phyloP scores from a whole-genome alignment of 1,140 invertebrate species.

The Nilaparvata lugens region DNA sequence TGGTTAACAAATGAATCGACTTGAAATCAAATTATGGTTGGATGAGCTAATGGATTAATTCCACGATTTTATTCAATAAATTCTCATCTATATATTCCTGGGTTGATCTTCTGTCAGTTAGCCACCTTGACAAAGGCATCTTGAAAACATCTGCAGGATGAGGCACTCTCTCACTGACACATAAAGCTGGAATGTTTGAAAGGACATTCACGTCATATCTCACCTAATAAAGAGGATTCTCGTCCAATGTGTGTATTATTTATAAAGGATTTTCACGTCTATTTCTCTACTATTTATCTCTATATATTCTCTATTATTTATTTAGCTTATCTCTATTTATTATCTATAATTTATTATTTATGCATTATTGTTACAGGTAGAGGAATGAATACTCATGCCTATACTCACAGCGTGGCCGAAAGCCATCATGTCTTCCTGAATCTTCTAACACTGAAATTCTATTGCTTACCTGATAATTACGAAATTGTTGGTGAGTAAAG shows the following conservation, averaged over 20 bases:
- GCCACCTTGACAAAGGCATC: too few relatives aligned
- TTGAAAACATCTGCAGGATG: too few relatives aligned
- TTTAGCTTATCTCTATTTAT: neutral
- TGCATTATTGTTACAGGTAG: slow-evolving; percentile 53
- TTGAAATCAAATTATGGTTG: too few relatives aligned
- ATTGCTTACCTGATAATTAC: slow-evolving; percentile 99
- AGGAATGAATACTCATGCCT: slow-evolving; percentile 96
- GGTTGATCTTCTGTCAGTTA: too few relatives aligned
- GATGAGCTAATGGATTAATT: too few relatives aligned
- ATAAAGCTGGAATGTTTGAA: too few relatives aligned
- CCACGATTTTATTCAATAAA: too few relatives aligned
- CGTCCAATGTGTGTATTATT: neutral
- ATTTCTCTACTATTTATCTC: neutral
- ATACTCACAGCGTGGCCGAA: slow-evolving; percentile 95
- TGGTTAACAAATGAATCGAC: too few relatives aligned
- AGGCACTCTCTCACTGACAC: too few relatives aligned
- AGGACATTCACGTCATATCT: neutral
- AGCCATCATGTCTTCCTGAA: slow-evolving; percentile 98
- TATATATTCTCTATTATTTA: too few relatives aligned
- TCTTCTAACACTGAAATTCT: slow-evolving; percentile 94
- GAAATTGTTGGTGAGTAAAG: slow-evolving; percentile 86
- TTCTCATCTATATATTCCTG: too few relatives aligned
- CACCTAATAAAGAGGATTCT: neutral
- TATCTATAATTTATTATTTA: neutral
- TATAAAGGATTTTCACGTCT: neutral